Evolutionary conservation across 2,888 invertebrate species (phyloP).

Genomic region (Dryococelus australis): DNA sequence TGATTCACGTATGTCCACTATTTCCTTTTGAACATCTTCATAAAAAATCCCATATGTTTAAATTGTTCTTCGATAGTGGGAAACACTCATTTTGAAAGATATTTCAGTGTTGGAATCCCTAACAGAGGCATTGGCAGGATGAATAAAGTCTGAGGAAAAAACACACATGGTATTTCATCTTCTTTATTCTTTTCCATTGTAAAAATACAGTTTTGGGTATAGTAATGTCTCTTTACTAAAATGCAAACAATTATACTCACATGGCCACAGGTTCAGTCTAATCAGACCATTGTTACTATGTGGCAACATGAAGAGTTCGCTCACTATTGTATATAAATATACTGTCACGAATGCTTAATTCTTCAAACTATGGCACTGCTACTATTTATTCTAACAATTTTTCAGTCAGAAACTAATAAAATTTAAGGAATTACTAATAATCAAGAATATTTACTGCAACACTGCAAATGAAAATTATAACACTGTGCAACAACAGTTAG

Average conservation of each 20-base stretch:
- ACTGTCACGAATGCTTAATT: too few relatives aligned
- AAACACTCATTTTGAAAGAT: neutral
- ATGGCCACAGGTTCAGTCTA: neutral
- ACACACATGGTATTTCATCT: neutral
- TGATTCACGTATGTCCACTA: neutral
- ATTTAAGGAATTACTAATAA: too few relatives aligned
- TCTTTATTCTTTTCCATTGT: neutral
- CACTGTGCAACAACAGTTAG: too few relatives aligned
- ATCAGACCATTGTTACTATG: neutral
- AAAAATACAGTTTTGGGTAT: too few relatives aligned
- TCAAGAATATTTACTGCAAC: too few relatives aligned
- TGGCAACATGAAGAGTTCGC: neutral
- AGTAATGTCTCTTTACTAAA: neutral
- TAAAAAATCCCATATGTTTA: neutral
- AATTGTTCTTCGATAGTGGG: neutral
- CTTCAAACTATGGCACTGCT: too few relatives aligned
- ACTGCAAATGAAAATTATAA: too few relatives aligned
- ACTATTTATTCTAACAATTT: too few relatives aligned
- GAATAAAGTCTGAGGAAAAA: neutral
- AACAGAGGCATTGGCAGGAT: neutral
- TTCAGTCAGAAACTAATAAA: too few relatives aligned
- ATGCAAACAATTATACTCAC: neutral
- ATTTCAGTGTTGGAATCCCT: neutral
- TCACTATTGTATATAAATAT: too few relatives aligned
- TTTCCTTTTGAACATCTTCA: neutral